Percentiles rank a stretch among this genome's conserved stretches.
Conservation (phyloP, 2,797 vertebrate genomes). For the Pampus argenteus region DNA sequence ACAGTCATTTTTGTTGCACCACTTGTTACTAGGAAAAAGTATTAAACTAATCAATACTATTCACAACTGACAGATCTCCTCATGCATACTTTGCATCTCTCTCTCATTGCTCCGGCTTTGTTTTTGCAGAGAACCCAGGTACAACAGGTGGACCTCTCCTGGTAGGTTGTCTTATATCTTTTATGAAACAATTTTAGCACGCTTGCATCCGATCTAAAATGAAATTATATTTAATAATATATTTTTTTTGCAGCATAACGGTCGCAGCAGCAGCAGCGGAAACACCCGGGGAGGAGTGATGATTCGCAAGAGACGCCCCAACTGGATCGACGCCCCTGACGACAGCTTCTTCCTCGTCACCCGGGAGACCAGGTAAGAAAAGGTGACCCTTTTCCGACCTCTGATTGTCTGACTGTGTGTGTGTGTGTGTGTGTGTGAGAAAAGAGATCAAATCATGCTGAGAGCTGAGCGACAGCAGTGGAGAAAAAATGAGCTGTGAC, state of each 20-base stretch:
- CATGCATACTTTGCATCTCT: slow-evolving; percentile 45
- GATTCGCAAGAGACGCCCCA: slow-evolving; percentile 91
- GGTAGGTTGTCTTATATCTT: slow-evolving; percentile 80
- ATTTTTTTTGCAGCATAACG: slow-evolving; percentile 81
- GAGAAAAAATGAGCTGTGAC: slow-evolving; percentile 19
- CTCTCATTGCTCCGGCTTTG: slow-evolving; percentile 50
- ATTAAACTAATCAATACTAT: slow-evolving; percentile 51
- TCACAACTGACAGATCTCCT: slow-evolving; percentile 40
- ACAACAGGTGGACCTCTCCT: slow-evolving; percentile 86
- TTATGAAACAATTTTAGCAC: background rate
- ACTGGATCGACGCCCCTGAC: slow-evolving; percentile 98
- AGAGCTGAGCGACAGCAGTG: background rate
- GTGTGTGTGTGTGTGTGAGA: slow-evolving; percentile 17
- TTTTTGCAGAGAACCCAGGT: slow-evolving; percentile 87
- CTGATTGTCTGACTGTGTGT: slow-evolving; percentile 60
- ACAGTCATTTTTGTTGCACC: slow-evolving; percentile 68
- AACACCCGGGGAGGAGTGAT: slow-evolving; percentile 80
- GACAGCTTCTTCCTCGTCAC: slow-evolving; percentile 99
- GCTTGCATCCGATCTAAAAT: background rate
- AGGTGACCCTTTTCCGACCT: slow-evolving; percentile 70
- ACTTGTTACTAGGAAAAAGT: slow-evolving; percentile 60
- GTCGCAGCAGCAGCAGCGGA: slow-evolving; percentile 78
- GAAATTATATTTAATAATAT: background rate
- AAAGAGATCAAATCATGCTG: slow-evolving; percentile 7
- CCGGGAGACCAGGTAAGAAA: slow-evolving; percentile 96